These are phyloP conservation scores for Nymphalis polychloros DNA, from an alignment of 2,888 invertebrate genomes.

Conservation along the genomic window DNA sequence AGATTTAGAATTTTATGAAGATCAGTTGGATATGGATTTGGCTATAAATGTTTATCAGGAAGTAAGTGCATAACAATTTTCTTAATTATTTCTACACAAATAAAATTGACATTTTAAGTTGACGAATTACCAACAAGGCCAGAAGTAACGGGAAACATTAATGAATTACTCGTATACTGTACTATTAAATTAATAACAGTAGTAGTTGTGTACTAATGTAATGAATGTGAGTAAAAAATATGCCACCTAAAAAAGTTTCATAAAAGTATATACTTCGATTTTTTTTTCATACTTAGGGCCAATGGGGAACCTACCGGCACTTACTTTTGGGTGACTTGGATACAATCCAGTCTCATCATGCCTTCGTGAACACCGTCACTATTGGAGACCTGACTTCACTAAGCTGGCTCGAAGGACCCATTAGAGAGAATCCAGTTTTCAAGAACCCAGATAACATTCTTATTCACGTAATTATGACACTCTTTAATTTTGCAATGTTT, in stretches of 20 bases:
- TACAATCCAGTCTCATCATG: conserved; percentile 82
- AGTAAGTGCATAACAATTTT: conserved; percentile 54
- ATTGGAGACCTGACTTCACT: conserved; percentile 94
- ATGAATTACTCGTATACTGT: no score
- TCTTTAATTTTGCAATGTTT: not conserved
- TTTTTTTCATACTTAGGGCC: conserved; percentile 56
- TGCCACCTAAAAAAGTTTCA: no score
- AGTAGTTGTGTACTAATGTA: not conserved
- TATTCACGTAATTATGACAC: conserved; percentile 60
- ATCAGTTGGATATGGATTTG: conserved; percentile 87
- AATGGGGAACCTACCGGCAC: conserved; percentile 93
- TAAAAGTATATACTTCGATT: not conserved
- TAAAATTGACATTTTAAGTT: no score
- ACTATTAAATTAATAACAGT: not conserved
- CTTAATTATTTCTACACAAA: conserved; percentile 26
- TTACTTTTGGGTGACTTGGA: conserved; percentile 82
- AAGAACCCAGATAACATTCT: conserved; percentile 55
- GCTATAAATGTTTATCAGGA: conserved; percentile 89
- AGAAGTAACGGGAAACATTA: no score
- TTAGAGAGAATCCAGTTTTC: conserved; percentile 59
- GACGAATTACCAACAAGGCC: no score
- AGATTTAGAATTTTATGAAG: conserved; percentile 83
- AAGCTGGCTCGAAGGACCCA: conserved; percentile 85
- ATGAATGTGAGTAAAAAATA: no score
- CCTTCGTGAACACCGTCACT: conserved; percentile 88